These are phyloP conservation scores for Chrysopa pallens DNA, from an alignment of 1,140 invertebrate species.

Conservation along the genomic window DNA sequence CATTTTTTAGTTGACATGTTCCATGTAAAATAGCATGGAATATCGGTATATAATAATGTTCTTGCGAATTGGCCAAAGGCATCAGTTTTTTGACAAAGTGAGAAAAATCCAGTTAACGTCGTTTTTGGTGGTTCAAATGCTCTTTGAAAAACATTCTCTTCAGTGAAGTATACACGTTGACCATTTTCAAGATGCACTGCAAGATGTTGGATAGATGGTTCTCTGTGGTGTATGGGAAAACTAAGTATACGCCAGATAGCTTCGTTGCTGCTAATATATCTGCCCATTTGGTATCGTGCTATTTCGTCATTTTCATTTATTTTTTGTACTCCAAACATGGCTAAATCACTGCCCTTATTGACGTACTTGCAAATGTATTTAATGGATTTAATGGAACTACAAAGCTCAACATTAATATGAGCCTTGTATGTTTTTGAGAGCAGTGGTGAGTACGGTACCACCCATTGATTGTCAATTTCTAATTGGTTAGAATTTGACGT, in stretches of 20 bases:
- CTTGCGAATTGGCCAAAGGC: slow-evolving; percentile 4
- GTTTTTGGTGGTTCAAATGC: slow-evolving; percentile 1
- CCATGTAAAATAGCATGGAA: slow-evolving; percentile 12
- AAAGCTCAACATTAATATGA: slow-evolving; percentile 11
- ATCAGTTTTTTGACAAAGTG: slow-evolving; percentile 7
- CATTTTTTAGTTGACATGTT: slow-evolving; percentile 9
- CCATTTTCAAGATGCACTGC: slow-evolving; percentile 8
- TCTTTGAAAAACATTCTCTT: no score
- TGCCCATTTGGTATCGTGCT: slow-evolving; percentile 1
- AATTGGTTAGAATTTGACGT: slow-evolving; percentile 10
- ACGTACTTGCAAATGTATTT: slow-evolving; percentile 20
- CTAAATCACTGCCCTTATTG: slow-evolving; percentile 1
- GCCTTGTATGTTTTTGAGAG: slow-evolving; percentile 7
- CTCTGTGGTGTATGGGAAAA: no score
- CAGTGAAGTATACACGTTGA: background rate
- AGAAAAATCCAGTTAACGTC: slow-evolving; percentile 14
- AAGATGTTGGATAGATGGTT: no score
- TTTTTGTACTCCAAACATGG: slow-evolving; percentile 10
- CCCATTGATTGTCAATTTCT: slow-evolving; percentile 10
- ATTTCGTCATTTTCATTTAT: no score
- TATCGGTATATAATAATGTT: slow-evolving; percentile 9
- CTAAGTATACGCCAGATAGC: no score
- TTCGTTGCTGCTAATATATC: slow-evolving; percentile 7
- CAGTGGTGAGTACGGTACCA: slow-evolving; percentile 13
- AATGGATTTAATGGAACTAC: slow-evolving; percentile 18